These are phyloP conservation scores for Iselma pallidipennis DNA, from an alignment of 2,888 invertebrate species.

Conservation along the genomic window DNA sequence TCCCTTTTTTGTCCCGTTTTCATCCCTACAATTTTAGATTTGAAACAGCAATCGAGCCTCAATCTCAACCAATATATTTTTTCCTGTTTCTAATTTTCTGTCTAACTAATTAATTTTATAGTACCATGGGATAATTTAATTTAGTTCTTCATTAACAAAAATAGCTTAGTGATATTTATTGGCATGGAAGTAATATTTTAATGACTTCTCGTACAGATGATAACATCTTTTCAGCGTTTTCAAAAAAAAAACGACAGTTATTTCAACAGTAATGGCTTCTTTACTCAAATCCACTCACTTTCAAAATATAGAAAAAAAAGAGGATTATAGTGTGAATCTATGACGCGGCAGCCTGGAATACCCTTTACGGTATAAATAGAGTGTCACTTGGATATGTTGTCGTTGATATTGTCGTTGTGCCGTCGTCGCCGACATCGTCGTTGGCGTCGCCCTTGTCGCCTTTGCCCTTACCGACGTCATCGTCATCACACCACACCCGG, in stretches of 20 bases:
- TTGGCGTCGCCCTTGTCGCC: conserved; percentile 19
- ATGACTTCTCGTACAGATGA: no score
- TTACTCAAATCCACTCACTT: no score
- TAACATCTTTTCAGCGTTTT: no score
- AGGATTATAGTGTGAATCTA: neutral
- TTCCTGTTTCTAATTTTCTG: no score
- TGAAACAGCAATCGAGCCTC: neutral
- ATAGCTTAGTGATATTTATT: no score
- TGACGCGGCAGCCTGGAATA: neutral
- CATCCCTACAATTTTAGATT: neutral
- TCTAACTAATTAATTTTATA: neutral
- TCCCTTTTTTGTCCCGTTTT: conserved; percentile 2
- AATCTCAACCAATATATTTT: neutral
- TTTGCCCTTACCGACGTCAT: conserved; percentile 32
- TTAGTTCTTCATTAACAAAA: no score
- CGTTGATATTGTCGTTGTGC: neutral
- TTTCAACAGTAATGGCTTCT: no score
- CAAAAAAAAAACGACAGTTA: no score
- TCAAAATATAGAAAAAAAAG: no score
- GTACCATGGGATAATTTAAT: no score
- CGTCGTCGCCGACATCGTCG: neutral
- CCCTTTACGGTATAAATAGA: neutral
- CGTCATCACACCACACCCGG: conserved; percentile 30
- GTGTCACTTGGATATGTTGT: neutral
- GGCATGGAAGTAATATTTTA: no score